These are phyloP conservation scores for Odontothrips loti DNA, from an alignment of 2,888 invertebrate species.

Conservation along the genomic window DNA sequence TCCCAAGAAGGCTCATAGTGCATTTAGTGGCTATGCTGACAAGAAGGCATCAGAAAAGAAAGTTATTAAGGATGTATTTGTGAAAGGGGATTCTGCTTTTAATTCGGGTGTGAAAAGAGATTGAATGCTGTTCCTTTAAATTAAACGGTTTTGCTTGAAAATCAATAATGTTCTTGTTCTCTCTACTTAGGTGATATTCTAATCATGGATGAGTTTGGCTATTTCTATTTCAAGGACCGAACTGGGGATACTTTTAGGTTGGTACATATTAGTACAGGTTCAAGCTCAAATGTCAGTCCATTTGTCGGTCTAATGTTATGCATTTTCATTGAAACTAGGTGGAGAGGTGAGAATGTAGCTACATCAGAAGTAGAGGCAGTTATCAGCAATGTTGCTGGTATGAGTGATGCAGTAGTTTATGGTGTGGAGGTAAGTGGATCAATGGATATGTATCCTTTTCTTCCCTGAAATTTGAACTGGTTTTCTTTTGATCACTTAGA, in stretches of 20 bases:
- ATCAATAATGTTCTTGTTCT: slow-evolving; percentile 19
- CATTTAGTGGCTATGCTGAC: slow-evolving; percentile 67
- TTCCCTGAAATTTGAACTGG: not conserved
- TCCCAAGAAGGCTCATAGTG: slow-evolving; percentile 60
- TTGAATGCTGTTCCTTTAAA: not conserved
- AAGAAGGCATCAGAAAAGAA: slow-evolving; percentile 79
- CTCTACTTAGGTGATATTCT: slow-evolving; percentile 50
- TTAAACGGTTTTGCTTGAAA: not conserved
- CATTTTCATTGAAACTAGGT: slow-evolving; percentile 42
- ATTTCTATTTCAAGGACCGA: slow-evolving; percentile 58
- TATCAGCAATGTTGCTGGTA: slow-evolving; percentile 52
- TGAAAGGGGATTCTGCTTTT: slow-evolving; percentile 82
- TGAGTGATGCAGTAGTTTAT: slow-evolving; percentile 57
- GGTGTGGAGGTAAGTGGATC: slow-evolving; percentile 53
- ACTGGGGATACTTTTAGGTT: slow-evolving; percentile 45
- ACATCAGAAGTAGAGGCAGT: slow-evolving; percentile 61
- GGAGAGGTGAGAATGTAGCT: slow-evolving; percentile 62
- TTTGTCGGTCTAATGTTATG: not conserved
- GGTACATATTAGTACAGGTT: slow-evolving; percentile 38
- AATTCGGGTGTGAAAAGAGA: slow-evolving; percentile 58
- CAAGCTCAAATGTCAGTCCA: not conserved
- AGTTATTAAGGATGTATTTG: slow-evolving; percentile 74
- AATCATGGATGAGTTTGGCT: slow-evolving; percentile 57
- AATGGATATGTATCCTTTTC: not conserved
- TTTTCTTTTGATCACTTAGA: not conserved